Evolutionary conservation across 2,888 invertebrate species (phyloP).

Genomic region (Punctoribates punctum): DNA sequence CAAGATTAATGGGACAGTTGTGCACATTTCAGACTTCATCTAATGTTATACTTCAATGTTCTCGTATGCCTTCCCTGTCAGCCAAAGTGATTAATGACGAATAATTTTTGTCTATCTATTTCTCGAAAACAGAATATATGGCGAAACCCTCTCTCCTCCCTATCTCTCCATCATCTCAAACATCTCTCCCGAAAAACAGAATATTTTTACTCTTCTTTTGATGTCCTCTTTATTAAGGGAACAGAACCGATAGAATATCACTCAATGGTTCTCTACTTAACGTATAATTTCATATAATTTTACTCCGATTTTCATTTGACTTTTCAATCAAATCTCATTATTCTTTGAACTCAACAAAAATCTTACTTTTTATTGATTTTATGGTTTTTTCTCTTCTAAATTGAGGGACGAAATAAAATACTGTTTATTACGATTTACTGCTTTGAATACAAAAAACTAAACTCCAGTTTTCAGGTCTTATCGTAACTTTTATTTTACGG

Average conservation of each 20-base stretch:
- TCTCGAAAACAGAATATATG: no score
- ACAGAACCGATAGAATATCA: conserved; percentile 2
- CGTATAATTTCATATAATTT: conserved; percentile 21
- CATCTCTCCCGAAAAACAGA: not conserved
- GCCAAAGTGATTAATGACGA: conserved; percentile 31
- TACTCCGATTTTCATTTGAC: not conserved
- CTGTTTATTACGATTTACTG: no score
- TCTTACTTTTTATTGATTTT: not conserved
- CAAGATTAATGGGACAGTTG: conserved; percentile 34
- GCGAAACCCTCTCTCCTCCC: not conserved
- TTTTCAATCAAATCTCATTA: not conserved
- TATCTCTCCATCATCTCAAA: conserved; percentile 3
- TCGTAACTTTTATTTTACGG: no score
- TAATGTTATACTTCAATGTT: conserved; percentile 37
- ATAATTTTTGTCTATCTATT: conserved; percentile 24
- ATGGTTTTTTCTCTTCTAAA: no score
- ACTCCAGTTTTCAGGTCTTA: no score
- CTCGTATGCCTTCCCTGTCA: conserved; percentile 34
- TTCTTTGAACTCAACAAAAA: not conserved
- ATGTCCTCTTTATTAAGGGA: not conserved
- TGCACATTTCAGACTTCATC: conserved; percentile 37
- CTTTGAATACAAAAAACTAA: no score
- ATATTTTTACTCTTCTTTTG: not conserved
- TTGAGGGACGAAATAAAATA: no score
- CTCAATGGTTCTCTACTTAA: not conserved